Evolutionary conservation across 2,888 invertebrate species (phyloP).

Genomic region (Andrena hattorfiana): DNA sequence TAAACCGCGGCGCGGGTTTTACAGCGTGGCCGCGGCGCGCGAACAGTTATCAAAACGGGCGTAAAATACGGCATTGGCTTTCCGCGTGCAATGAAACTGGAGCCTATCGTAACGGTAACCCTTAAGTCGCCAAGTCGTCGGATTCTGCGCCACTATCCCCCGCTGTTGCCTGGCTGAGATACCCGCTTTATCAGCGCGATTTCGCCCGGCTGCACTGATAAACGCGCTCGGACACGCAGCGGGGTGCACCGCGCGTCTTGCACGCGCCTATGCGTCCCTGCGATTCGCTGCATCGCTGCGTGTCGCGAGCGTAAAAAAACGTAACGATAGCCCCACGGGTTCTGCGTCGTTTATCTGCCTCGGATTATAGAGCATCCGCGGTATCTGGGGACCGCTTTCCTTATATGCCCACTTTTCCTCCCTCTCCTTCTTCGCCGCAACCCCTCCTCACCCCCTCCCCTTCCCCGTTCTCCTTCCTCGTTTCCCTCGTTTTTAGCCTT

Average conservation of each 20-base stretch:
- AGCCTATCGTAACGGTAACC: conserved; percentile 34
- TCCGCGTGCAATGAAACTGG: conserved; percentile 28
- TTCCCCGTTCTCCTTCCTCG: conserved; percentile 12
- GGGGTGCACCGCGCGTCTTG: conserved; percentile 13
- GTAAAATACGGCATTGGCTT: neutral
- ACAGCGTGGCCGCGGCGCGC: neutral
- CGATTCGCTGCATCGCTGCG: neutral
- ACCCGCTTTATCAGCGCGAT: conserved; percentile 41
- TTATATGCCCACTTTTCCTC: conserved; percentile 35
- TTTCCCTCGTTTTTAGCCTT: conserved; percentile 22
- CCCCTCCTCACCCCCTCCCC: neutral
- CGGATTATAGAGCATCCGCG: conserved; percentile 57
- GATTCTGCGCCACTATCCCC: conserved; percentile 28
- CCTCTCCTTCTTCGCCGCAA: neutral
- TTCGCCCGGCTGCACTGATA: conserved; percentile 40
- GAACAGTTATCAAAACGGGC: conserved; percentile 34
- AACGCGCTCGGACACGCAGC: conserved; percentile 39
- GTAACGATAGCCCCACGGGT: conserved; percentile 49
- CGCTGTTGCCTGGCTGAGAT: conserved; percentile 27
- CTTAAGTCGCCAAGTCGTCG: conserved; percentile 17
- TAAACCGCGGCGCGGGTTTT: conserved; percentile 16
- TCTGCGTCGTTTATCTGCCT: conserved; percentile 52
- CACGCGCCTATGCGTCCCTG: conserved; percentile 34
- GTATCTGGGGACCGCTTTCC: conserved; percentile 50
- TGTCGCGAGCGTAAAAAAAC: conserved; percentile 27